Evolutionary conservation across 2,797 vertebrate species (phyloP), one percentile per base, ranked within the genome.

Genomic region (Spea hammondii): DNA sequence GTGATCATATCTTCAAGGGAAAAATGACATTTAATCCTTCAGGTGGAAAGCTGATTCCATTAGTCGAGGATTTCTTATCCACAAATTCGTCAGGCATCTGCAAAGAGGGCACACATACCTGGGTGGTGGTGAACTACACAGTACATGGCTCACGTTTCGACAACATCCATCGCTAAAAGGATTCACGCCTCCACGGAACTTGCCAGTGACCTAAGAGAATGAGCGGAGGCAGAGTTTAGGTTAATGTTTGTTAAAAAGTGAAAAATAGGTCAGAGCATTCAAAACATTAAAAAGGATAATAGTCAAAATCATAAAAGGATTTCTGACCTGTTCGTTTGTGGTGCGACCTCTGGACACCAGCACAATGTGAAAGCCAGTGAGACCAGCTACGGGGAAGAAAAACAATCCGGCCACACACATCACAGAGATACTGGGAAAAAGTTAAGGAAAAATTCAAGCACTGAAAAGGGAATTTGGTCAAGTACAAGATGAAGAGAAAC

Each of bases 381-480:
- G 93, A 80, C 97, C 97, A 65, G 95, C 96, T 0, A 98, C 97
- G 13, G 97, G 97, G 83, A 99, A 93, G 85, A 99, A 98, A 89
- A 99, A 99, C 76, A 99, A 88, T 77, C 97, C 97, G 13, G 97
- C 94, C 74, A 99, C 95, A 69, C 96, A 99, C 97, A 99, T 99
- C 74, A 98, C 96, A 74, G 94, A 94, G 95, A 99, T 96, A 66
- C 97, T 99, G 87, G 45, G 53, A 54, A 5, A 0, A 4, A 7
- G 74, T 77, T 66, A 82, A 60, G 70, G 47, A 44, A 82, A 6
- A 9, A 9, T 59, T 59, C n/a, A 62, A 62, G 32, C 5, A 59
- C 55, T 12, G 5, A 62, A 62, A 32, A 62, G n/a, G 59, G 51
- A 53, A 53, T 53, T 53, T 53, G 6, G 51, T 7, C 10, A 59